phyloP scores from a whole-genome alignment of 2,888 invertebrate species.

The Caenorhabditis angaria region DNA sequence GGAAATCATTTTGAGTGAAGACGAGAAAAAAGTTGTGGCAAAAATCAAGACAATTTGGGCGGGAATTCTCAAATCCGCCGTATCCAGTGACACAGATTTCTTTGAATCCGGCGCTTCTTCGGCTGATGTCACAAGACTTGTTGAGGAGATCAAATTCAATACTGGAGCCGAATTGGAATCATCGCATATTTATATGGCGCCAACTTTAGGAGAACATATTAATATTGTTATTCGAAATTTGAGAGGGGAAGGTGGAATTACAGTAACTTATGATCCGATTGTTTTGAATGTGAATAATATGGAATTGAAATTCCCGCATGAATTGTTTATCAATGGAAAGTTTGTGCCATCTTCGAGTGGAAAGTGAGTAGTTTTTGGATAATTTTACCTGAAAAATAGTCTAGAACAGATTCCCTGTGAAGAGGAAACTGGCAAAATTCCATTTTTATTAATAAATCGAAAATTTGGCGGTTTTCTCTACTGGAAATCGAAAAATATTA shows the following conservation, averaged over 20 bases:
- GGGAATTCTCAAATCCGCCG: slow-evolving; percentile 82
- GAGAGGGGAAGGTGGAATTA: slow-evolving; percentile 74
- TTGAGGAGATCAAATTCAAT: slow-evolving; percentile 82
- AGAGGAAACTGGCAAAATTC: too few relatives aligned
- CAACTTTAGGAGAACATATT: slow-evolving; percentile 85
- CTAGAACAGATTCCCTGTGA: too few relatives aligned
- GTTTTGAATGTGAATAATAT: slow-evolving; percentile 83
- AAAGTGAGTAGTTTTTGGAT: slow-evolving; percentile 69
- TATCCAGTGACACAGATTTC: slow-evolving; percentile 83
- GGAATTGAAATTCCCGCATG: slow-evolving; percentile 85
- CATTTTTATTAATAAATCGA: too few relatives aligned
- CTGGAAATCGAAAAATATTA: too few relatives aligned
- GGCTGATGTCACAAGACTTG: slow-evolving; percentile 92
- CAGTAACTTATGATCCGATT: slow-evolving; percentile 62
- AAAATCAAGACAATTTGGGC: slow-evolving; percentile 81
- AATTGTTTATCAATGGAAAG: slow-evolving; percentile 89
- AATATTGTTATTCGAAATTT: slow-evolving; percentile 79
- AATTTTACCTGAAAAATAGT: too few relatives aligned
- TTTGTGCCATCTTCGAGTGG: slow-evolving; percentile 80
- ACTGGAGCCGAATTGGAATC: slow-evolving; percentile 82
- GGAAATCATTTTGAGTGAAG: slow-evolving; percentile 79
- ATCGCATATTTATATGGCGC: slow-evolving; percentile 81
- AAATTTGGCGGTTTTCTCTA: too few relatives aligned
- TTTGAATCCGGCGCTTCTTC: slow-evolving; percentile 94
- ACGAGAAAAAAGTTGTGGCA: slow-evolving; percentile 81